Evolutionary conservation across 2,113 vertebrate species (phyloP).

Genomic region (Hippocampus mohnikei): DNA sequence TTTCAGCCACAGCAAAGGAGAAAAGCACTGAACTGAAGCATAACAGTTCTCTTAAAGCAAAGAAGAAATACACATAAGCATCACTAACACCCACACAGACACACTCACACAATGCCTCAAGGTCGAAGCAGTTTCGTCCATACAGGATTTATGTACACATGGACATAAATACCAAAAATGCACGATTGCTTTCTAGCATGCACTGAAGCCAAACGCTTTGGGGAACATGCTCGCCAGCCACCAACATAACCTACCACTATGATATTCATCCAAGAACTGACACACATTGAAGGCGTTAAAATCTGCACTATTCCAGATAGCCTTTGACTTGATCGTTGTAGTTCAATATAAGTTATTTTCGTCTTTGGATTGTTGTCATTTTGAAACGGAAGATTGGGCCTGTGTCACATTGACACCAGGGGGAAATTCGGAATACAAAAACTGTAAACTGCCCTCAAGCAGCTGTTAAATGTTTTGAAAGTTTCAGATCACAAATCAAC

Average conservation of each 20-base stretch:
- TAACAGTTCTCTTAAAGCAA: conserved; percentile 20
- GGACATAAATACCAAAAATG: background rate
- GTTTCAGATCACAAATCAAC: background rate
- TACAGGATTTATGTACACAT: conserved; percentile 2
- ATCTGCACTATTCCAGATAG: conserved; percentile 39
- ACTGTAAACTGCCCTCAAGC: conserved; percentile 8
- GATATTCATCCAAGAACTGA: conserved; percentile 48
- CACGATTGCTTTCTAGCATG: conserved; percentile 8
- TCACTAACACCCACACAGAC: conserved; percentile 14
- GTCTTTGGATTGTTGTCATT: conserved; percentile 50
- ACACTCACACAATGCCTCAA: conserved; percentile 22
- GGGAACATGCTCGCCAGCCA: conserved; percentile 23
- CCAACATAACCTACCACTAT: conserved; percentile 7
- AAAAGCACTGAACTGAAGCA: conserved; percentile 41
- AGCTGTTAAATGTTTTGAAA: background rate
- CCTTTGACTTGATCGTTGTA: conserved; percentile 40
- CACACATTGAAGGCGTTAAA: conserved; percentile 26
- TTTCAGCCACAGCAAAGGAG: conserved; percentile 45
- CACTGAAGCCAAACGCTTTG: conserved; percentile 33
- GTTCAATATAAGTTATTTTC: conserved; percentile 58
- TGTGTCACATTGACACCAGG: conserved; percentile 1
- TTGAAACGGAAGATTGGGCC: conserved; percentile 55
- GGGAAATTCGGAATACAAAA: conserved; percentile 9
- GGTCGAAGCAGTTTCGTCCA: conserved; percentile 18
- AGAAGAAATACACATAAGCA: conserved; percentile 29